Base-by-base conservation (phyloP, 2,888 invertebrate species). In the Patella caerulea region DNA sequence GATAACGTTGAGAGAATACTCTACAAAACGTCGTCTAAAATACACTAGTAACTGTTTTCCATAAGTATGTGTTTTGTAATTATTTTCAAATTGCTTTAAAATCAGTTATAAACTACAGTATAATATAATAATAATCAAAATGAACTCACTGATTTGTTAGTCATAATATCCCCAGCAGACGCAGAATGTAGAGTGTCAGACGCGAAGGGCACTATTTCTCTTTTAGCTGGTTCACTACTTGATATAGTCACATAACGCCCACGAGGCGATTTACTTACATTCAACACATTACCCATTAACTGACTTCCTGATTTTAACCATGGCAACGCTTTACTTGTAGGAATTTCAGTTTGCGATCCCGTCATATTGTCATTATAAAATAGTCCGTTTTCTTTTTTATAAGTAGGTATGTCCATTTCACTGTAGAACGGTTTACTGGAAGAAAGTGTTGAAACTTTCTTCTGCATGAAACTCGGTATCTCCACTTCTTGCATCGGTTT, bases 241-340 rank as follows among this genome's bases (percentile, higher is more conserved):
- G 95, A 93, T n/a, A 97, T 96, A 0, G 97, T 97, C 84, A 87
- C 76, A 88, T 96, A 95, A 91, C 97, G 96, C 75, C 96, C 94
- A 76, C 84, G 84, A 52, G 87, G 84, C 7, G 83, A 78, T 71
- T 73, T 82, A 74, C 81, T 84, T 65, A 83, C 80, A 73, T 82
- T 84, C 52, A 83, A 82, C 34, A 84, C 59, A 17, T 78, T 78
- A 5, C 74, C 78, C 24, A 71, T 76, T 5, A 77, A 69, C n/a
- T 76, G 79, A 54, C 75, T 76, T 52, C 72, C 70, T 5, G 73
- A 76, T 24, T 73, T 75, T 7, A 78, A 71, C 17, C 69, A 82
- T 94, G 85, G 79, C 59, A 77, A 69, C 24, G 76, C 74, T 2
- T 71, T 56, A 19, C 59, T 52, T 19, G 71, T 53, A 12, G 77